phyloP scores from a whole-genome alignment of 2,888 invertebrate species.

The Leptinotarsa peninsularis region DNA sequence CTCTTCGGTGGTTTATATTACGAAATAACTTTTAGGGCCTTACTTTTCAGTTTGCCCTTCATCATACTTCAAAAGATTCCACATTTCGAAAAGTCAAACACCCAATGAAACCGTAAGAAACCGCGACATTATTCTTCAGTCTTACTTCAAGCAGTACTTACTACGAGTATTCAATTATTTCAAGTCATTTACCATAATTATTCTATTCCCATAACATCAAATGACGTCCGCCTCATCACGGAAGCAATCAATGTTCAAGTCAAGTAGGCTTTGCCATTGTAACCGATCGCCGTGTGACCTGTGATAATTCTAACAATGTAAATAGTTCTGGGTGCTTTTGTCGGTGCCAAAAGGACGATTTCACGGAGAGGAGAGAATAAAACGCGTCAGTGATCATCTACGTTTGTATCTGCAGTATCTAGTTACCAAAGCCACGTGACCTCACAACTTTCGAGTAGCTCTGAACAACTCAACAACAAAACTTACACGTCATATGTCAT shows the following conservation, averaged over 20 bases:
- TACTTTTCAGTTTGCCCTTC: too few relatives aligned
- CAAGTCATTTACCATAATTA: not conserved
- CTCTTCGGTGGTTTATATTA: too few relatives aligned
- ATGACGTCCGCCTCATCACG: conserved; percentile 29
- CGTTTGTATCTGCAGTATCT: conserved; percentile 36
- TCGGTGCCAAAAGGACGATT: conserved; percentile 42
- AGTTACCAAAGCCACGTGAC: conserved; percentile 40
- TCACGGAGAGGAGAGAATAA: conserved; percentile 41
- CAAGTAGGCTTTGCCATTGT: conserved; percentile 40
- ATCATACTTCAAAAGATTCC: too few relatives aligned
- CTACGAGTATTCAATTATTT: not conserved
- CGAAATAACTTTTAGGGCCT: too few relatives aligned
- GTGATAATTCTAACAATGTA: conserved; percentile 27
- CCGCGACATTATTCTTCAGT: too few relatives aligned
- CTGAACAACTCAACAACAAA: conserved; percentile 19
- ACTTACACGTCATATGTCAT: conserved; percentile 24
- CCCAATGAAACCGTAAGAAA: too few relatives aligned
- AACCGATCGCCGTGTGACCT: conserved; percentile 47
- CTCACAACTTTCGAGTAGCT: conserved; percentile 22
- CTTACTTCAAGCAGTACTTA: too few relatives aligned
- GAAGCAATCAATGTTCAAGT: conserved; percentile 42
- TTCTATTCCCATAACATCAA: conserved; percentile 33
- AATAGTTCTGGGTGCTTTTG: conserved; percentile 31
- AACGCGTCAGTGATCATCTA: conserved; percentile 36
- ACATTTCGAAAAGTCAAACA: too few relatives aligned